phyloP scores from a whole-genome alignment of 2,888 invertebrate species.

The Monopis laevigella region DNA sequence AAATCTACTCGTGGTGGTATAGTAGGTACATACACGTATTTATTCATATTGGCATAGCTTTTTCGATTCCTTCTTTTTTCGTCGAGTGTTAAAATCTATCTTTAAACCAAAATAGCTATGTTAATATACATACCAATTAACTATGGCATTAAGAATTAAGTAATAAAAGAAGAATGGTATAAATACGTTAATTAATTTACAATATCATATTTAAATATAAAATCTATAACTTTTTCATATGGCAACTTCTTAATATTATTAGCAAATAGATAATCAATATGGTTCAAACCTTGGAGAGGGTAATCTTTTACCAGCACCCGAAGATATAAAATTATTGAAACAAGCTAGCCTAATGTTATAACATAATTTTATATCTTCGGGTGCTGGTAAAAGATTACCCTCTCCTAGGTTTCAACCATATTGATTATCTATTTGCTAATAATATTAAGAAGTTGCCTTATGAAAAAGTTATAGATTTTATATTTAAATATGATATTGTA shows the following conservation, averaged over 20 bases:
- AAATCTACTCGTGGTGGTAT: too few species aligned
- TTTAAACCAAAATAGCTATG: too few species aligned
- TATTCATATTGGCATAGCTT: too few species aligned
- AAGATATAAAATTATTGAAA: not conserved
- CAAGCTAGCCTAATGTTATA: not conserved
- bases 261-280: constrained; percentile 26
- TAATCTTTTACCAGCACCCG: constrained; percentile 15
- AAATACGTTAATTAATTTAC: too few species aligned
- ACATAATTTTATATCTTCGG: not conserved
- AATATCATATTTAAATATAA: not conserved
- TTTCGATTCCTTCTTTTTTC: too few species aligned
- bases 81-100: too few species aligned
- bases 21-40: too few species aligned
- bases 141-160: too few species aligned
- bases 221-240: constrained; percentile 11
- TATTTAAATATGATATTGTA: not conserved
- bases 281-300: constrained; percentile 22
- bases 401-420: constrained; percentile 23
- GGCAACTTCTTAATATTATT: constrained; percentile 22
- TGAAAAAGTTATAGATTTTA: not conserved
- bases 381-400: constrained; percentile 19
- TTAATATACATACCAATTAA: too few species aligned
- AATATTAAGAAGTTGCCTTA: constrained; percentile 22
- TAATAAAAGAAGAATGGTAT: too few species aligned
- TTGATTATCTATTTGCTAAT: constrained; percentile 25